A percentile compares a stretch with the other conserved stretches of the same genome.
These are phyloP conservation scores for Coregonus clupeaformis DNA, from an alignment of 2,113 vertebrate genomes.

Conservation along the genomic window DNA sequence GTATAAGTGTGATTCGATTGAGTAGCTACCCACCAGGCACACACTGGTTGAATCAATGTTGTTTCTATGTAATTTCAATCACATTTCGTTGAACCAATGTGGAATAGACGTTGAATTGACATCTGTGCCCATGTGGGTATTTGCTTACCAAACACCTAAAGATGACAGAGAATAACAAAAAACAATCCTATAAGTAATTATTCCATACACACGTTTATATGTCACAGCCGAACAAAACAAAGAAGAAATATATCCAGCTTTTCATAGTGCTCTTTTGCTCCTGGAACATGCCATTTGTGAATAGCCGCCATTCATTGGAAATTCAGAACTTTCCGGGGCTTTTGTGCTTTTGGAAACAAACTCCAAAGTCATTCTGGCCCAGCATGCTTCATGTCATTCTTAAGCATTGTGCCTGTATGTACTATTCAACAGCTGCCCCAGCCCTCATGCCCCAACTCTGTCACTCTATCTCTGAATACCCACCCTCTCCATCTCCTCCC, in stretches of 20 bases:
- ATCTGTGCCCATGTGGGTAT: not conserved
- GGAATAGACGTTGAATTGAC: no score
- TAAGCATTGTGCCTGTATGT: slow-evolving; percentile 30
- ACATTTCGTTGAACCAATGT: no score
- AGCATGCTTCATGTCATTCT: slow-evolving; percentile 38
- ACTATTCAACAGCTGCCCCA: slow-evolving; percentile 51
- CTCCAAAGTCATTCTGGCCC: slow-evolving; percentile 45
- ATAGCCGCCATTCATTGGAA: slow-evolving; percentile 7
- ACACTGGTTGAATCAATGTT: no score
- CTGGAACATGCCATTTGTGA: slow-evolving; percentile 31
- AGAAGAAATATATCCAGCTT: not conserved
- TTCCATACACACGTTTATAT: not conserved
- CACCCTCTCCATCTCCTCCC: not conserved
- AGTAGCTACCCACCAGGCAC: no score
- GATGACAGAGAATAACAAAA: not conserved
- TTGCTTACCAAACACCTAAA: not conserved
- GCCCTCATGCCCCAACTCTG: slow-evolving; percentile 20
- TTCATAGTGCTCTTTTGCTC: not conserved
- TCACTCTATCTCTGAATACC: not conserved
- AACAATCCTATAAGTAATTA: not conserved
- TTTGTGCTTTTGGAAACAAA: slow-evolving; percentile 38
- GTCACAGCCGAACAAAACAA: not conserved
- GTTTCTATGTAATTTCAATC: no score
- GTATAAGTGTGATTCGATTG: no score
- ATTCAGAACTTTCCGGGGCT: slow-evolving; percentile 32